These are phyloP conservation scores for Elanoides forficatus DNA, from an alignment of 2,113 vertebrate species.

Conservation along the genomic window DNA sequence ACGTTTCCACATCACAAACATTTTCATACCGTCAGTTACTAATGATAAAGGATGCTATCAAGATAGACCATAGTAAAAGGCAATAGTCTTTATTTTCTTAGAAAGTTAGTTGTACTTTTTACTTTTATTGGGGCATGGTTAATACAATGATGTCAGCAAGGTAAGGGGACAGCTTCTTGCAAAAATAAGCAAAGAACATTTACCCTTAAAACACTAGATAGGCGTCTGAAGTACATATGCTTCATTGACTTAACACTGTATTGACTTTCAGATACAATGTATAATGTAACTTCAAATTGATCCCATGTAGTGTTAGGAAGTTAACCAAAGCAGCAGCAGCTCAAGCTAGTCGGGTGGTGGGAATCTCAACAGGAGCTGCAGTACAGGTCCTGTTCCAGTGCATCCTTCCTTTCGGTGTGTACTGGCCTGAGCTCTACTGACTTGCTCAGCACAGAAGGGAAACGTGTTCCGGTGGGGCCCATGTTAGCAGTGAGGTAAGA, in stretches of 20 bases:
- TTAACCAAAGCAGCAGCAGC: not conserved
- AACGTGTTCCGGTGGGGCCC: not conserved
- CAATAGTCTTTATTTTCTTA: not conserved
- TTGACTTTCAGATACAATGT: not conserved
- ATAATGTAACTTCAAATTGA: not conserved
- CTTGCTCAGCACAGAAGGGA: not conserved
- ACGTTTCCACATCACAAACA: not conserved
- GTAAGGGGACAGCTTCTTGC: not conserved
- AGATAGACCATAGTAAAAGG: not conserved
- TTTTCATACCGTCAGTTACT: not conserved
- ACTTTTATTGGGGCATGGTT: not conserved
- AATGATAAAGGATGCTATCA: not conserved
- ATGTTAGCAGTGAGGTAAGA: not conserved
- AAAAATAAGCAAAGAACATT: not conserved
- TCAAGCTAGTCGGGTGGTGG: not conserved
- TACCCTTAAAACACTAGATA: not conserved
- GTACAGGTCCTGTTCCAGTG: not conserved
- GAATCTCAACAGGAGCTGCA: not conserved
- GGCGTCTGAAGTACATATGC: not conserved
- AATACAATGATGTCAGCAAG: not conserved
- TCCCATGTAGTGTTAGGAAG: rapidly evolving
- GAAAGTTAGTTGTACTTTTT: not conserved
- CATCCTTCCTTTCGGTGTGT: not conserved
- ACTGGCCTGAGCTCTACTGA: not conserved
- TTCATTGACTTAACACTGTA: not conserved